Evolutionary conservation across 2,797 vertebrate genomes (phyloP).

Genomic region (Crenichthys baileyi): DNA sequence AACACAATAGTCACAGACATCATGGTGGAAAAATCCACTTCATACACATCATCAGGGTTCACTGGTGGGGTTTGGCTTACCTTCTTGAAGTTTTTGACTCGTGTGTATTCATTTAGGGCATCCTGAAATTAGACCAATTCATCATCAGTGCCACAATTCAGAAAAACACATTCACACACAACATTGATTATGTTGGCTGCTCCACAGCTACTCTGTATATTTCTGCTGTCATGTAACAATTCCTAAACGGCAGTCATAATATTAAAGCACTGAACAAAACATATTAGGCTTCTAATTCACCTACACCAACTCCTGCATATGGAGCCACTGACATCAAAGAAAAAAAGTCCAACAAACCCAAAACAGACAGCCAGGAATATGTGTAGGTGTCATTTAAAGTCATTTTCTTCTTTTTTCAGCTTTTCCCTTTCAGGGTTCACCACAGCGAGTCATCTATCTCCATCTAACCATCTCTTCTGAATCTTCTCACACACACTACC

Average conservation of each 20-base stretch:
- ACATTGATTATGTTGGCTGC: neutral
- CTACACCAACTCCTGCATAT: neutral
- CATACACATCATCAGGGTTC: neutral
- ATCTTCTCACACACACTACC: no score
- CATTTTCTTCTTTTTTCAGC: no score
- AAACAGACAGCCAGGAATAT: neutral
- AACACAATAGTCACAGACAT: neutral
- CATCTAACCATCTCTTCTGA: no score
- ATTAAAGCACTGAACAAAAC: neutral
- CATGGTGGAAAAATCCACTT: neutral
- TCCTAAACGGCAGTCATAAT: neutral
- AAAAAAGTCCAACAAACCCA: neutral
- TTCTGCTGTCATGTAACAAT: no score
- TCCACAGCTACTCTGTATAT: neutral
- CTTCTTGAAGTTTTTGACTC: conserved; percentile 81
- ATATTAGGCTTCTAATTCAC: neutral
- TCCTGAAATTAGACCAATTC: conserved; percentile 65
- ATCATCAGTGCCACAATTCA: neutral
- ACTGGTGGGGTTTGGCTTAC: conserved; percentile 56
- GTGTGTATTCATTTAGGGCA: conserved; percentile 79
- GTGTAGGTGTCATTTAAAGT: neutral
- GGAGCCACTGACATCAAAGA: neutral
- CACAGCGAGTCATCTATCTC: no score
- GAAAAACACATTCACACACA: conserved; percentile 1
- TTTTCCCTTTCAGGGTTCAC: no score